Conservation (phyloP, 2,888 invertebrate species). For the Mimumesa dahlbomi region DNA sequence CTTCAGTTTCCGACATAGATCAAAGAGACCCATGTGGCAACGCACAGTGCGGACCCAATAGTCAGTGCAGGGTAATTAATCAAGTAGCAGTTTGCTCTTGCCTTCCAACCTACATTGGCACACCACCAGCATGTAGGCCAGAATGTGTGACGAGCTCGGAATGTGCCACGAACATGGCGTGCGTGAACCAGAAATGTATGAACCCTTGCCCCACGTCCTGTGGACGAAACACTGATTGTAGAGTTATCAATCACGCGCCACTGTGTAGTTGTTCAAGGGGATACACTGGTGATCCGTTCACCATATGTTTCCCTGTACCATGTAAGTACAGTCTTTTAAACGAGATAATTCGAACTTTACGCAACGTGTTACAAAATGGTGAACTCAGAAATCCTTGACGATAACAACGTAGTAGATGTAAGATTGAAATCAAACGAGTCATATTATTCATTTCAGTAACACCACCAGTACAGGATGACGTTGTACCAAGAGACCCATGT, state of each 20-base stretch:
- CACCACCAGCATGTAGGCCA: constrained; percentile 80
- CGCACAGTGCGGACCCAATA: constrained; percentile 86
- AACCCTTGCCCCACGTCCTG: constrained; percentile 82
- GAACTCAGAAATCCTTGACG: not conserved
- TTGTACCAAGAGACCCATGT: constrained; percentile 84
- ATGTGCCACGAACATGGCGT: constrained; percentile 80
- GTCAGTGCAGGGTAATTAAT: constrained; percentile 84
- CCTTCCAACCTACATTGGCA: constrained; percentile 78
- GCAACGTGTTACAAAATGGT: constrained; percentile 63
- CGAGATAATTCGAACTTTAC: not conserved
- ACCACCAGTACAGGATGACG: constrained; percentile 78
- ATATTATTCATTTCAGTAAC: constrained; percentile 29
- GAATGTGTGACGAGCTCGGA: constrained; percentile 80
- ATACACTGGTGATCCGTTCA: constrained; percentile 79
- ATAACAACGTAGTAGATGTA: not conserved
- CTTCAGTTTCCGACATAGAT: constrained; percentile 30
- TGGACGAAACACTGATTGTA: constrained; percentile 81
- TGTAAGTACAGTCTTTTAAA: constrained; percentile 74
- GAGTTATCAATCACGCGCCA: constrained; percentile 81
- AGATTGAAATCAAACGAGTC: constrained; percentile 4
- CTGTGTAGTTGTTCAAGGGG: constrained; percentile 79
- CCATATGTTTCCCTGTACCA: constrained; percentile 81
- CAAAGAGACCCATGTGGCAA: constrained; percentile 52
- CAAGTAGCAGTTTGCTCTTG: constrained; percentile 83
- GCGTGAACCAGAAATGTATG: constrained; percentile 81